These are phyloP conservation scores for Aphyosemion australe DNA, from an alignment of 2,113 vertebrate genomes.

Conservation along the genomic window DNA sequence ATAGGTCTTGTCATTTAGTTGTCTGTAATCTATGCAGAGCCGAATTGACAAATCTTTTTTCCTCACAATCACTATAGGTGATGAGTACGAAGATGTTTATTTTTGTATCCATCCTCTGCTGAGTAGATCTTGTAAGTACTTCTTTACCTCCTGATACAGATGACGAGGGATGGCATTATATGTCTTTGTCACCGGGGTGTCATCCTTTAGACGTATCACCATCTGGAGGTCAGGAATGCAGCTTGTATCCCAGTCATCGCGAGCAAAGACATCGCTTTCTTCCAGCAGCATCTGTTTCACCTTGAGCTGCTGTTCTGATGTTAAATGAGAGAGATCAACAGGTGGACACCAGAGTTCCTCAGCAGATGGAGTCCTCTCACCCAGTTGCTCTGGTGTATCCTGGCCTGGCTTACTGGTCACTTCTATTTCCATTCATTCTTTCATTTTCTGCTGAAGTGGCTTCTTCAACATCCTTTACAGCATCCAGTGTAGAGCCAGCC, in stretches of 20 bases:
- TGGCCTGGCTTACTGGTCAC: background rate
- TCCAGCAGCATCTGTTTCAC: background rate
- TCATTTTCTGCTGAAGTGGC: background rate
- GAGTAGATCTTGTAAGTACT: background rate
- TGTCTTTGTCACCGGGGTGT: background rate
- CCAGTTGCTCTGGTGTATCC: background rate
- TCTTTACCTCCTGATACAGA: background rate
- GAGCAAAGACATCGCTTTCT: background rate
- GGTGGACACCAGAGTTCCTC: background rate
- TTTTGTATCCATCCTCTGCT: background rate
- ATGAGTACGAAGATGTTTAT: too few relatives aligned
- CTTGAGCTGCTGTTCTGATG: background rate
- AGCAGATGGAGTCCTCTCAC: background rate
- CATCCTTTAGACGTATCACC: background rate
- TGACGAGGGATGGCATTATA: background rate
- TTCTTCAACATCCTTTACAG: background rate
- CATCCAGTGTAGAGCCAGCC: background rate
- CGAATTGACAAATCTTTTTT: too few relatives aligned
- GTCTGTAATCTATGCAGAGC: background rate
- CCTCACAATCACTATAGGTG: too few relatives aligned
- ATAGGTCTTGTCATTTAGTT: background rate
- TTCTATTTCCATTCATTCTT: background rate
- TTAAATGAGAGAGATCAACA: conserved; percentile 1
- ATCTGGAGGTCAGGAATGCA: background rate
- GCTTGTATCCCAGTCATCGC: background rate